Evolutionary conservation across 2,888 invertebrate genomes (phyloP).

Genomic region (Macrostomum cliftonense): DNA sequence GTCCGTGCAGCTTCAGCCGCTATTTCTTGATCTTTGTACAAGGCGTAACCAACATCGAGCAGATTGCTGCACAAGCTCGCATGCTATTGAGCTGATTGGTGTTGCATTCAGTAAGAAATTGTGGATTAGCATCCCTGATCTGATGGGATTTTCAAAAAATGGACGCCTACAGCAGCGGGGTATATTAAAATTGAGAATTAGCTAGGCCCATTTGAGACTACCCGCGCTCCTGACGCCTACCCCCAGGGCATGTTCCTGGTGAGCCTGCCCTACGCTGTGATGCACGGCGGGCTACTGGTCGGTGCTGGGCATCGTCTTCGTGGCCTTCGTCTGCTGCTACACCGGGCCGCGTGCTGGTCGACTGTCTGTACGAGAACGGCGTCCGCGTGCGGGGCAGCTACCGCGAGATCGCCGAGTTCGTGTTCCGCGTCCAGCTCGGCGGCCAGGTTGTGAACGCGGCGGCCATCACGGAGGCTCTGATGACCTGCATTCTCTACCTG

Average conservation of each 20-base stretch:
- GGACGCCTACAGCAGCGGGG: too few relatives aligned
- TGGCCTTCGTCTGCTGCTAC: slow-evolving; percentile 95
- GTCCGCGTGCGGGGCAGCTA: slow-evolving; percentile 79
- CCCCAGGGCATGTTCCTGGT: slow-evolving; percentile 95
- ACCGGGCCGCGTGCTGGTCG: slow-evolving; percentile 89
- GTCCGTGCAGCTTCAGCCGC: too few relatives aligned
- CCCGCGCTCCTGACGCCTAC: too few relatives aligned
- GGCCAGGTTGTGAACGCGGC: slow-evolving; percentile 75
- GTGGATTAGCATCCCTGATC: too few relatives aligned
- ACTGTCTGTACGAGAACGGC: slow-evolving; percentile 73
- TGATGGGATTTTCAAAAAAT: too few relatives aligned
- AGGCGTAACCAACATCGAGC: too few relatives aligned
- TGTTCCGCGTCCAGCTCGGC: slow-evolving; percentile 73
- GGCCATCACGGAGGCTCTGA: slow-evolving; percentile 72
- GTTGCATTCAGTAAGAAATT: too few relatives aligned
- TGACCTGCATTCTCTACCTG: slow-evolving; percentile 96
- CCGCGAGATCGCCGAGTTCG: slow-evolving; percentile 77
- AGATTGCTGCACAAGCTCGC: too few relatives aligned
- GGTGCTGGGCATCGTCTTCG: slow-evolving; percentile 80
- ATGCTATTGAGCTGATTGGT: too few relatives aligned
- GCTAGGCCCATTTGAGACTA: too few relatives aligned
- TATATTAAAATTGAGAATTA: too few relatives aligned
- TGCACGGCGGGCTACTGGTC: slow-evolving; percentile 99
- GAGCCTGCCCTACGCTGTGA: slow-evolving; percentile 84
- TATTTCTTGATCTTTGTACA: too few relatives aligned